These are phyloP conservation scores for Ricordea florida DNA, from an alignment of 92 coral and sea anemone species.

Conservation along the genomic window DNA sequence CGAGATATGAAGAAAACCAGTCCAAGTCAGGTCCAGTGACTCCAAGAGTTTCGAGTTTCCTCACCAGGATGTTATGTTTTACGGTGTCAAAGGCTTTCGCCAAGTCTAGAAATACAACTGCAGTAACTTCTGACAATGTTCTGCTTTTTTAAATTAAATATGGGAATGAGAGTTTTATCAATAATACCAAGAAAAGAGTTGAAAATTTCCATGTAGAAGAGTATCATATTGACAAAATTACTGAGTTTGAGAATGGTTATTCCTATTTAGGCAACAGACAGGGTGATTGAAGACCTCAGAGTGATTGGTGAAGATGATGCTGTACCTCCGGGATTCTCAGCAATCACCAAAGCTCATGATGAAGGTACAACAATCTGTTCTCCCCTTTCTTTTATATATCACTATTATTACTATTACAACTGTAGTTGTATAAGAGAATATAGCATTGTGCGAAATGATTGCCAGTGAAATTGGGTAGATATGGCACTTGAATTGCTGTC, in stretches of 20 bases:
- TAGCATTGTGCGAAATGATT: no score
- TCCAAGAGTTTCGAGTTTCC: no score
- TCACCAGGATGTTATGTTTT: no score
- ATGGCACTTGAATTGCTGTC: background rate
- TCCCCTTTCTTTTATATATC: background rate
- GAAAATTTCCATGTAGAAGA: background rate
- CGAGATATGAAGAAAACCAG: no score
- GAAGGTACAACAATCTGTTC: conserved; percentile 56
- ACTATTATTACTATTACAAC: background rate
- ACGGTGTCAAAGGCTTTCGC: no score
- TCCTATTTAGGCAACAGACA: conserved; percentile 58
- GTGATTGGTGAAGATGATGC: conserved; percentile 84
- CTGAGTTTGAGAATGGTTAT: background rate
- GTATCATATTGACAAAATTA: background rate
- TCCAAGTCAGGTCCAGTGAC: no score
- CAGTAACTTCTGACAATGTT: no score
- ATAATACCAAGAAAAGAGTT: background rate
- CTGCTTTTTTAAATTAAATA: no score
- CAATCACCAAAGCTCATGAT: conserved; percentile 73
- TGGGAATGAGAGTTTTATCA: no score
- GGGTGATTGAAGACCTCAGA: conserved; percentile 75
- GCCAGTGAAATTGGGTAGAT: background rate
- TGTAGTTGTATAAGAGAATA: no score
- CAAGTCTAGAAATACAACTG: no score
- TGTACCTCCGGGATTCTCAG: conserved; percentile 82